These are phyloP conservation scores for Junonia oenone DNA, from an alignment of 2,888 invertebrate species.

Conservation along the genomic window DNA sequence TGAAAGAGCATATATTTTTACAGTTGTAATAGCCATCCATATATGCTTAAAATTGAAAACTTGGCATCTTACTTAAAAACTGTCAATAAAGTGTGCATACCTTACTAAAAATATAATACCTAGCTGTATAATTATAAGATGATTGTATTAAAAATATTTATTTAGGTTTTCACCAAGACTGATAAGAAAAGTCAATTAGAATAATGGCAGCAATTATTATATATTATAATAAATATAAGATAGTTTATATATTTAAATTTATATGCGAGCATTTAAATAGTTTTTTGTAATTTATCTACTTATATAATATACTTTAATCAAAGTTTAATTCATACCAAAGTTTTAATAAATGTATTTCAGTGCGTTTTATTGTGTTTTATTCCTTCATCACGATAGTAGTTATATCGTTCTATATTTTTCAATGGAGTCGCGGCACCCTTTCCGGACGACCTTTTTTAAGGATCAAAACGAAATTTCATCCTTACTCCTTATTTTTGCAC, in stretches of 20 bases:
- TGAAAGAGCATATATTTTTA: too few species aligned
- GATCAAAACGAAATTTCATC: too few species aligned
- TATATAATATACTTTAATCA: slow-evolving; percentile 12
- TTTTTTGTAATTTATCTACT: slow-evolving; percentile 14
- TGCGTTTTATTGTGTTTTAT: slow-evolving; percentile 20
- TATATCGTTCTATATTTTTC: too few species aligned
- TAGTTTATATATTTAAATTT: slow-evolving; percentile 4
- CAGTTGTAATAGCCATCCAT: too few species aligned
- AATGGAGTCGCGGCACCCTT: too few species aligned
- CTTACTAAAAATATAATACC: background rate
- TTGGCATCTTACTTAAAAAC: too few species aligned
- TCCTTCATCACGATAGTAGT: too few species aligned
- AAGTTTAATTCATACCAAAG: slow-evolving; percentile 41
- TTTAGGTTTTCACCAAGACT: slow-evolving; percentile 42
- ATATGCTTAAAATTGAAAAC: too few species aligned
- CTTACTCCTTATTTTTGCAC: too few species aligned
- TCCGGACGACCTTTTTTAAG: too few species aligned
- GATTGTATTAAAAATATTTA: slow-evolving; percentile 3
- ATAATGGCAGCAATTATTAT: slow-evolving; percentile 12
- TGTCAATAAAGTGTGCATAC: too few species aligned
- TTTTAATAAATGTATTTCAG: slow-evolving; percentile 41
- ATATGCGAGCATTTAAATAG: slow-evolving; percentile 3
- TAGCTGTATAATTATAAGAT: background rate
- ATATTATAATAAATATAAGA: slow-evolving; percentile 3
- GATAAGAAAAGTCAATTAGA: slow-evolving; percentile 56